Conservation (phyloP, 2,113 vertebrate species). For the Dasypus novemcinctus region DNA sequence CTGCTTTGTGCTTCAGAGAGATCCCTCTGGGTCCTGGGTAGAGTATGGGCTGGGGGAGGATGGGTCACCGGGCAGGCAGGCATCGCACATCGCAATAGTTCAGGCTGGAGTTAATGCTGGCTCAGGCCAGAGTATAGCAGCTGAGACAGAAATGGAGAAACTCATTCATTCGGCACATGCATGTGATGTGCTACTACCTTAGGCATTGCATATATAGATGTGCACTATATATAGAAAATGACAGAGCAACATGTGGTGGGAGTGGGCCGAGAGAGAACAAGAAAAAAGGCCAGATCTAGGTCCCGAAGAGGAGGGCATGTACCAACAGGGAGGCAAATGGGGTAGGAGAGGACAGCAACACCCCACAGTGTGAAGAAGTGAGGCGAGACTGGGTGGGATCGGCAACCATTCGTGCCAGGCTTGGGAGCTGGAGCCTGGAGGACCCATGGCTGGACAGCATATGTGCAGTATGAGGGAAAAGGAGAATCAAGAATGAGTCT, state of each 20-base stretch:
- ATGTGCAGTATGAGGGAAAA: too few species aligned
- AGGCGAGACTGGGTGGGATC: background rate
- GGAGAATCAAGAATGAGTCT: background rate
- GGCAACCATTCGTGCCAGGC: background rate
- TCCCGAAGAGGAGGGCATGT: background rate
- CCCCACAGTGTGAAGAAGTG: background rate
- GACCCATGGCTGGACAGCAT: fast-evolving
- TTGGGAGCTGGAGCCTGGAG: background rate
- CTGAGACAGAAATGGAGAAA: background rate
- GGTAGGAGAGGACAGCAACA: background rate
- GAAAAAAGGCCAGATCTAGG: background rate
- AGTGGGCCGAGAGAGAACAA: background rate
- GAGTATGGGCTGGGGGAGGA: fast-evolving
- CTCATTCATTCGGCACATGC: fast-evolving
- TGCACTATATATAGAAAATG: background rate
- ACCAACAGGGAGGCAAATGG: background rate
- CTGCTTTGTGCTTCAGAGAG: background rate
- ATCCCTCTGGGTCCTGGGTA: background rate
- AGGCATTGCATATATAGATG: background rate
- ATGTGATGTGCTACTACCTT: background rate
- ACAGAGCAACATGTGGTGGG: background rate
- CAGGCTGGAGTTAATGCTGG: background rate
- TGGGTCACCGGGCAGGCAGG: background rate
- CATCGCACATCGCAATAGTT: background rate
- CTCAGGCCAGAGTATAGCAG: background rate